Evolutionary conservation across 2,113 vertebrate species (phyloP).

Genomic region (Syngnathus floridae): DNA sequence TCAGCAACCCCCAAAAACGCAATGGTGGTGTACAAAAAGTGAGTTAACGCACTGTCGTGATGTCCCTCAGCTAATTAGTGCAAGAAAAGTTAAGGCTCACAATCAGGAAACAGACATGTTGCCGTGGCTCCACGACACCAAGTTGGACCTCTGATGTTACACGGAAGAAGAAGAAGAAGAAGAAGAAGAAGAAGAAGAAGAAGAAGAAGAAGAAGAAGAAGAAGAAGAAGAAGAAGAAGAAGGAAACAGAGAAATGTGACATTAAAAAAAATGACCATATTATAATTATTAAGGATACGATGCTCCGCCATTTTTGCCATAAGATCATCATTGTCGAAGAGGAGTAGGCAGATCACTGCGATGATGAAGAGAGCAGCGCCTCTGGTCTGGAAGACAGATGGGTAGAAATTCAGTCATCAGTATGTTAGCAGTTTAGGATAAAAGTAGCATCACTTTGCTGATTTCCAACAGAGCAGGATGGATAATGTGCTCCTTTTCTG

Average conservation of each 20-base stretch:
- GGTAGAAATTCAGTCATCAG: not conserved
- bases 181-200: no score
- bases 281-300: constrained; percentile 84
- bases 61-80: constrained; percentile 86
- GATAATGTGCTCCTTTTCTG: no score
- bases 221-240: no score
- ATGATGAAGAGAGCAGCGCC: constrained; percentile 95
- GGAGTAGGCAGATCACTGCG: constrained; percentile 89
- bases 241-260: not conserved
- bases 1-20: constrained; percentile 92
- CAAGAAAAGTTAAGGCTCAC: constrained; percentile 66
- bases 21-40: constrained; percentile 88
- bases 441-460: not conserved
- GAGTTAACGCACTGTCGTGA: constrained; percentile 94
- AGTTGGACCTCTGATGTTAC: no score
- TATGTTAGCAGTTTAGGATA: not conserved
- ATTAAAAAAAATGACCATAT: not conserved
- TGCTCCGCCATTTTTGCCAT: constrained; percentile 99
- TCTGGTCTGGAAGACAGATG: constrained; percentile 75
- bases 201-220: no score
- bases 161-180: no score
- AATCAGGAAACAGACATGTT: not conserved
- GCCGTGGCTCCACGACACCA: no score
- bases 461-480: not conserved
- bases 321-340: constrained; percentile 98